Conservation (phyloP, 2,888 invertebrate genomes). For the Dynastes maya region DNA sequence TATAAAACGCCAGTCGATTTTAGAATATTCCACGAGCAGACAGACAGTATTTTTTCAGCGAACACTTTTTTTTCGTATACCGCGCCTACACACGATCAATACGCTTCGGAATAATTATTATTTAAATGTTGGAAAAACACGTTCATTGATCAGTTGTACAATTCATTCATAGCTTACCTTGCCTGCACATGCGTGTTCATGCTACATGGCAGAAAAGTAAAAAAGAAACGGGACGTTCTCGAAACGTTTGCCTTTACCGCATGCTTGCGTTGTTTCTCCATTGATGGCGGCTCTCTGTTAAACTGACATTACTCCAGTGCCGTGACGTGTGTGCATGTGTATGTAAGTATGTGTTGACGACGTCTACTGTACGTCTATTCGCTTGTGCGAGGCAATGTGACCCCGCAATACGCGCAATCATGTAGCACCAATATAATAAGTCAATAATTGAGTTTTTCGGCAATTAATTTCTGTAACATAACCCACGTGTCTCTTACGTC, state of each 20-base stretch:
- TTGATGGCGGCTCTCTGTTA: slow-evolving; percentile 9
- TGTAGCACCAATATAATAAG: slow-evolving; percentile 14
- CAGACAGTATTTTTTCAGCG: slow-evolving; percentile 3
- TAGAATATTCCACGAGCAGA: slow-evolving; percentile 1
- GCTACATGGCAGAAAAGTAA: slow-evolving; percentile 26
- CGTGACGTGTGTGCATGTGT: not conserved
- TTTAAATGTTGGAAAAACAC: slow-evolving; percentile 39
- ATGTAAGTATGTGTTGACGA: not conserved
- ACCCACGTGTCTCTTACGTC: not conserved
- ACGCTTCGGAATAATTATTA: slow-evolving; percentile 35
- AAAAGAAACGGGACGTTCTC: slow-evolving; percentile 7
- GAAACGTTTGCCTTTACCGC: slow-evolving; percentile 17
- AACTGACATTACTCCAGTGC: not conserved
- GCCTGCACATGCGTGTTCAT: slow-evolving; percentile 43
- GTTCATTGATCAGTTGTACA: slow-evolving; percentile 46
- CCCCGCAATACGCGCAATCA: slow-evolving; percentile 2
- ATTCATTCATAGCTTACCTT: slow-evolving; percentile 47
- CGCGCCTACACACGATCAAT: slow-evolving; percentile 32
- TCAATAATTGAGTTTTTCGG: slow-evolving; percentile 39
- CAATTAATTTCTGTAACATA: slow-evolving; percentile 36
- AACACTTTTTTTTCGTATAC: not conserved
- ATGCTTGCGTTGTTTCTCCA: slow-evolving; percentile 8
- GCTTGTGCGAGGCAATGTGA: slow-evolving; percentile 23
- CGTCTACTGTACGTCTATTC: not conserved
- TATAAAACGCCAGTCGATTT: not conserved